Evolutionary conservation across 2,797 vertebrate species (phyloP), one percentile per base, ranked within the genome.

Genomic region (Arnoldichthys spilopterus): DNA sequence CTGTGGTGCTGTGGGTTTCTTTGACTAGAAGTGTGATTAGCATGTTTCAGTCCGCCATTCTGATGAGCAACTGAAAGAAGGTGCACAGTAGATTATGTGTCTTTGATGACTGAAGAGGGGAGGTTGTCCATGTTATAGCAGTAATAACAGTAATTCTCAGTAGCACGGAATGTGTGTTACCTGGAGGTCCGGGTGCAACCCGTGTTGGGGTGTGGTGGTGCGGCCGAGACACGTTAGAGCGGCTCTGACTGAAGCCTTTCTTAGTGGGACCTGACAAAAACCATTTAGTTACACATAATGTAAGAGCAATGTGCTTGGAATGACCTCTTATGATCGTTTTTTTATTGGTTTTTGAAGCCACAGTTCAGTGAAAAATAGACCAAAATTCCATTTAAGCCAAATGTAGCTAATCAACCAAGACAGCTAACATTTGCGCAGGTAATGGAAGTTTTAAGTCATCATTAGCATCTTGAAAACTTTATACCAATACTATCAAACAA

Each of bases 151-250:
- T 37, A 20, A 37, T 40, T 1, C 9, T 37, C 11, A 16, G 30
- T 43, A 22, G 3, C 11, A 3, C 11, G 1, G 24, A 30, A 13
- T 16, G 37, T 61, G 32, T 58, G 81, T 88, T 87, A 98, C 98
- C 96, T 88, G 98, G 98, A 56, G 98, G 97, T 12, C 96, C 96
- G 0, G 98, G 98, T 7, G 98, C 97, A 0, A 93, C 91, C 84
- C 97, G 93, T n/a, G 92, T 88, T 0, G 98, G 97, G 3, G 89
- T 93, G 78, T 92, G 91, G 67, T 95, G 95, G 62, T 92, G 90
- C 49, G 91, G 89, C 81, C 85, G 88, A 76, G 92, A 90, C 47
- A 37, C 32, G 32, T 22, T 91, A 5, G 92, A 86, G 87, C 87
- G 90, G 77, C 81, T 83, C 54, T 95, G 95, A 80, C 76, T 74